Evolutionary conservation across 2,113 vertebrate species (phyloP), one percentile per base, ranked within the genome.

Genomic region (Heterochromis multidens): DNA sequence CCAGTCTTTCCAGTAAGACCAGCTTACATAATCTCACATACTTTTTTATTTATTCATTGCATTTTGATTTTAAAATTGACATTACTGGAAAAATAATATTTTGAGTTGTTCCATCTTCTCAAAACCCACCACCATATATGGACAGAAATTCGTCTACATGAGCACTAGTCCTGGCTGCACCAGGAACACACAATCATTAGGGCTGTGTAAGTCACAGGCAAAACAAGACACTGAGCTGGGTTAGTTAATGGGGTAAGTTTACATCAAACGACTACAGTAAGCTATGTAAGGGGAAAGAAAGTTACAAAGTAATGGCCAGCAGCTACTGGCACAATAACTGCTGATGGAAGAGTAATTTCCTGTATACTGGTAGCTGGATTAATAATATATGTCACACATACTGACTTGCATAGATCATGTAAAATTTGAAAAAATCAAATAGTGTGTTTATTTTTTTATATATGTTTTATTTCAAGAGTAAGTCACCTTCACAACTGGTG

Each of bases 1-100:
- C 25, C 43, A 74, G 43, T 74, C 46, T 49, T 49, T 13, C 14
- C 16, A 46, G 13, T 46, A 46, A 46, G 43, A 46, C 43, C 43
- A 46, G 1, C 16, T 72, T 12, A 49, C 49, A 72, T 21, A 72
- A 29, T 21, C 25, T 29, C 40, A 49, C 25, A 29, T 49, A 70
- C 23, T 11, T 6, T 23, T 23, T 56, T 57, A 33, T 12, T 1
- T 0, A 6, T 52, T 52, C 19, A 19, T 62, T 62, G 10, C 31
- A 35, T 62, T 35, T 70, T 70, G 37, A 40, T 25, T 67, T 40
- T 40, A 1, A 65, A 65, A 65, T 65, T 7, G 23, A 23, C 1
- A 40, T 23, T 40, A 16, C 33, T 23, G 37, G 62, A 40, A 65
- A 65, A 17, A 7, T 17, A 49, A 49, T 7, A 49, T 1, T 17